Base-by-base conservation (phyloP, 2,113 vertebrate species). In the Cnemophilus loriae region DNA sequence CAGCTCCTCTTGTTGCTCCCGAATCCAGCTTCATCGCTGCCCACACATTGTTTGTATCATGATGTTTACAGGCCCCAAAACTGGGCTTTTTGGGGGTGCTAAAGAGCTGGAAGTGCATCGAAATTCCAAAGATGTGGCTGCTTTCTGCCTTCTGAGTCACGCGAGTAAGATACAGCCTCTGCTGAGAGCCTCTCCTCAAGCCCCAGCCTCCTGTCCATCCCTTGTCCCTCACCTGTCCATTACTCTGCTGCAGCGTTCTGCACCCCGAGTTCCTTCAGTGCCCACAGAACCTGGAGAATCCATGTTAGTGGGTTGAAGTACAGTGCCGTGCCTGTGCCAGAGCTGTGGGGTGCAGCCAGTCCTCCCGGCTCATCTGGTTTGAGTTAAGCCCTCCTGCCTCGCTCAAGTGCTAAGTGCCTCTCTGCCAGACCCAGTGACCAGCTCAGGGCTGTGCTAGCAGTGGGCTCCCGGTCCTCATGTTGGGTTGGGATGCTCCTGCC, bases 21-120 rank as follows among this genome's bases (percentile, higher is more conserved):
- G 5, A 16, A 10, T 22, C n/a, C 15, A 67, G 65, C 50, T 56
- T 30, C 50, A 7, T 28, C 11, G 1, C 46, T 46, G 70, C 61
- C 56, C 35, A 5, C 3, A 0, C 2, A 4, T 11, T 6, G 2
- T 55, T 68, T 55, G 52, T 22, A 20, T 3, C 3, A 21, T 0
- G 0, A 55, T 19, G 2, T 52, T 33, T 32, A 37, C 42, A 68
- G 33, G 44, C 35, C 13, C 30, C 23, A 53, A 5, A 4, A 0
- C 50, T 18, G 2, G 69, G 55, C 32, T 49, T 53, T 50, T 84
- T 84, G 32, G 49, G 27, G 50, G 65, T 17, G 7, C 57, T 82
- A 12, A 35, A 63, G 46, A 35, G 35, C 33, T 15, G 37, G 24
- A 56, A 81, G 7, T 28, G 39, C 4, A 0, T 63, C 79, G 85